Evolutionary conservation across 1,140 invertebrate species (phyloP).

Genomic region (Neotoxoptera formosana): DNA sequence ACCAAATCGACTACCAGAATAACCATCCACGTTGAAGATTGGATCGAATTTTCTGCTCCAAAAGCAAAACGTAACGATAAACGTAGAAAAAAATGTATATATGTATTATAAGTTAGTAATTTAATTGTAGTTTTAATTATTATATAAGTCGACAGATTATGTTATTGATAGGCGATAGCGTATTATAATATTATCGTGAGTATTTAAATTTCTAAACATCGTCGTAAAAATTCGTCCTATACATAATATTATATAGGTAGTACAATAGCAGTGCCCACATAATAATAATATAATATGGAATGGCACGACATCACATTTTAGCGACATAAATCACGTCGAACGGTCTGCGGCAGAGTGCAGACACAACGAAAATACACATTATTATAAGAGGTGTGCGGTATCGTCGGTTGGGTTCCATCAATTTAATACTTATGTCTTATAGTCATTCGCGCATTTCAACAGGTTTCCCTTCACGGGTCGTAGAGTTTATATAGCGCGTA

Average conservation of each 20-base stretch:
- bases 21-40: too few species aligned
- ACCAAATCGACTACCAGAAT: too few species aligned
- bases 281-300: neutral
- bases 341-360: neutral
- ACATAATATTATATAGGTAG: neutral
- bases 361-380: slow-evolving; percentile 1
- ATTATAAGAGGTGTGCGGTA: neutral
- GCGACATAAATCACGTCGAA: neutral
- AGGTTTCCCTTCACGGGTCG: slow-evolving; percentile 52
- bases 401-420: neutral
- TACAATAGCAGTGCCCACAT: too few species aligned
- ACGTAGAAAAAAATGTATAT: neutral
- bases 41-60: neutral
- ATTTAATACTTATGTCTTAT: slow-evolving; percentile 7
- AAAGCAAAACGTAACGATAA: neutral
- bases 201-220: neutral
- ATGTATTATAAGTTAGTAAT: neutral
- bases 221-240: neutral
- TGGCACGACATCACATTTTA: neutral
- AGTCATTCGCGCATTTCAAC: slow-evolving; percentile 25
- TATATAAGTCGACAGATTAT: neutral
- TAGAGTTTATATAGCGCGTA: slow-evolving; percentile 21
- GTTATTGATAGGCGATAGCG: neutral
- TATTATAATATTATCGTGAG: neutral
- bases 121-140: neutral